Evolutionary conservation across 2,888 invertebrate species (phyloP), one percentile per base, ranked within the genome.

Genomic region (Mythimna ferrago): DNA sequence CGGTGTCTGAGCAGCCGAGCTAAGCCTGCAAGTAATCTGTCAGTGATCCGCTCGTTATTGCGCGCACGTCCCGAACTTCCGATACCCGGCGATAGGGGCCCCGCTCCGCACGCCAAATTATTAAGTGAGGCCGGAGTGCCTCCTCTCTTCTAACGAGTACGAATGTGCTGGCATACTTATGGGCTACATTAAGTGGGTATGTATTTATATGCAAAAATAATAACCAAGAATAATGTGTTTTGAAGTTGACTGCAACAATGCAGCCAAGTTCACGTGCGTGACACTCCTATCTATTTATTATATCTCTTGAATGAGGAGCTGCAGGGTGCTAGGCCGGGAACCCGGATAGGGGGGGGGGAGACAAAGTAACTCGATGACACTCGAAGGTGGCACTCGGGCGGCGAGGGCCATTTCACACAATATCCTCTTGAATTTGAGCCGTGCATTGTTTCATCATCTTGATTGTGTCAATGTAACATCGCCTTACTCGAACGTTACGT

Each of bases 341-440:
- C 19, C 11, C 6, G 9, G 16, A 35, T 32, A 14, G 6, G 32
- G 4, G n/a, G 2, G 4, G 48, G 48, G 48, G 4, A 16, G 6
- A 48, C 10, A 57, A 44, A 53, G 58, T 26, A 19, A 57, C 65
- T 62, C 57, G 68, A 79, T 60, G 64, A 32, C 57, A 60, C 78
- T 81, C 57, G 21, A 66, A 66, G 65, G 53, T 56, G 9, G 73
- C 63, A 56, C 80, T 83, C 67, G 70, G 68, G 35, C 53, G 63
- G 41, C 58, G 54, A 83, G 84, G 26, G 81, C 68, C 83, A 81
- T 78, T 81, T 65, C 65, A 83, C 65, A 84, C 84, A 84, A 83
- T 79, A 69, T 69, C 76, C 79, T 72, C 81, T 83, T 70, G 66
- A 77, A 54, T 60, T 58, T 56, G 66, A 64, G 78, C 61, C 41